Evolutionary conservation across 2,888 invertebrate species (phyloP).

Genomic region (Serripes groenlandicus): DNA sequence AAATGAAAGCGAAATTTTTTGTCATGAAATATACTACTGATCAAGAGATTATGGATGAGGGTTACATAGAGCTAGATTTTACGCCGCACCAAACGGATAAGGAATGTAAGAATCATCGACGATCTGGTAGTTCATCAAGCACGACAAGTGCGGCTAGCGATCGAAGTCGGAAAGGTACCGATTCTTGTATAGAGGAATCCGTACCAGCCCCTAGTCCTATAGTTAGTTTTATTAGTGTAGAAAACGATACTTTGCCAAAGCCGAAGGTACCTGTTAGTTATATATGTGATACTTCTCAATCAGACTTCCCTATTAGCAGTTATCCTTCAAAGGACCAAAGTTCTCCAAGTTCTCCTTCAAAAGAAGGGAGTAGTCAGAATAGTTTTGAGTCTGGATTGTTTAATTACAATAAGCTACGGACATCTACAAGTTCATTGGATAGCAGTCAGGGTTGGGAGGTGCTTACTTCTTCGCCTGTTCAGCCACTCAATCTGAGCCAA

Average conservation of each 20-base stretch:
- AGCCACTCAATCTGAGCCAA: slow-evolving; percentile 15
- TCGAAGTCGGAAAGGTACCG: slow-evolving; percentile 34
- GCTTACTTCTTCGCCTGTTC: slow-evolving; percentile 1
- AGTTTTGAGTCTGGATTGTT: background rate
- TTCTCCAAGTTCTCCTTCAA: slow-evolving; percentile 11
- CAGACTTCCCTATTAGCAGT: background rate
- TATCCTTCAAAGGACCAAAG: background rate
- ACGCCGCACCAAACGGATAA: background rate
- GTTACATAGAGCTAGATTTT: slow-evolving; percentile 70
- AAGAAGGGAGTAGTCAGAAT: background rate
- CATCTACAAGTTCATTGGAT: background rate
- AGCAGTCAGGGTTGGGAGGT: background rate
- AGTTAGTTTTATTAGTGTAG: slow-evolving; percentile 12
- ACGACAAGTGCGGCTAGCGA: slow-evolving; percentile 61
- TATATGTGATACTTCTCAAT: slow-evolving; percentile 44
- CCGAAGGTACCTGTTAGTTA: slow-evolving; percentile 57
- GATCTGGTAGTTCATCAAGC: slow-evolving; percentile 61
- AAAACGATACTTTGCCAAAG: slow-evolving; percentile 43
- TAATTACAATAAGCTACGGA: background rate
- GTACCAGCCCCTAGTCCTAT: slow-evolving; percentile 3
- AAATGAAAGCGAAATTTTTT: slow-evolving; percentile 36
- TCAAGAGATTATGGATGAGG: slow-evolving; percentile 60
- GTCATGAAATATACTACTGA: slow-evolving; percentile 42
- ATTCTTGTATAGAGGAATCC: slow-evolving; percentile 9
- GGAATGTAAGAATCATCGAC: slow-evolving; percentile 28